Evolutionary conservation across 2,888 invertebrate genomes (phyloP).

Genomic region (Abrostola tripartita): DNA sequence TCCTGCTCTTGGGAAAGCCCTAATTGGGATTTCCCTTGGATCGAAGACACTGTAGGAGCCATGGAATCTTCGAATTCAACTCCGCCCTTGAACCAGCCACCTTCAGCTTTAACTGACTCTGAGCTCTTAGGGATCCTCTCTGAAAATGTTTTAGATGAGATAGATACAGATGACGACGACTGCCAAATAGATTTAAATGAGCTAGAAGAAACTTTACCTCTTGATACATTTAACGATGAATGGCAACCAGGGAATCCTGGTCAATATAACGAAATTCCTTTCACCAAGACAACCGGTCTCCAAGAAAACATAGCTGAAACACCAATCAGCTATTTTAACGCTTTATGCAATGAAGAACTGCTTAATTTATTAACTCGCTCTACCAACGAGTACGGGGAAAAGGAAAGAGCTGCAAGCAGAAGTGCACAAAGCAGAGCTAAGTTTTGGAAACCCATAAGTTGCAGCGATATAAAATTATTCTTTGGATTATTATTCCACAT

Average conservation of each 20-base stretch:
- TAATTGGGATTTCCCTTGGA: constrained; percentile 12
- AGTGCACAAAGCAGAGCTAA: constrained; percentile 11
- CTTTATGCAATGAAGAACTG: constrained; percentile 28
- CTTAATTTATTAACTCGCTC: constrained; percentile 27
- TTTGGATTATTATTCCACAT: constrained; percentile 40
- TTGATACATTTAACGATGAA: constrained; percentile 14
- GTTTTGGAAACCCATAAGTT: constrained; percentile 19
- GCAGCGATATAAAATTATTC: constrained; percentile 28
- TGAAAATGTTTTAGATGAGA: constrained; percentile 25
- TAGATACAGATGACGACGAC: constrained; percentile 14
- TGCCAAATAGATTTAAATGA: constrained; percentile 14
- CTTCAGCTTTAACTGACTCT: constrained; percentile 17
- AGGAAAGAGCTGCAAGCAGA: constrained; percentile 12
- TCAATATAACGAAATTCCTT: constrained; percentile 8
- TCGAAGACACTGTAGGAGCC: constrained; percentile 23
- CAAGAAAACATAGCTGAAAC: constrained; percentile 33
- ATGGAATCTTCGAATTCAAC: constrained; percentile 15
- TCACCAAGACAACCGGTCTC: constrained; percentile 26
- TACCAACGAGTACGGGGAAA: constrained; percentile 20
- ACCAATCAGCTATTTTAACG: constrained; percentile 34
- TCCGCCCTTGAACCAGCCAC: constrained; percentile 14
- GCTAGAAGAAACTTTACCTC: constrained; percentile 15
- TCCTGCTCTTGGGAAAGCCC: constrained; percentile 11
- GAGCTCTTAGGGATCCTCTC: constrained; percentile 21
- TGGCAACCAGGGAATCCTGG: constrained; percentile 26